Base-by-base conservation (phyloP, 1,140 invertebrate genomes). In the Goniozus legneri region DNA sequence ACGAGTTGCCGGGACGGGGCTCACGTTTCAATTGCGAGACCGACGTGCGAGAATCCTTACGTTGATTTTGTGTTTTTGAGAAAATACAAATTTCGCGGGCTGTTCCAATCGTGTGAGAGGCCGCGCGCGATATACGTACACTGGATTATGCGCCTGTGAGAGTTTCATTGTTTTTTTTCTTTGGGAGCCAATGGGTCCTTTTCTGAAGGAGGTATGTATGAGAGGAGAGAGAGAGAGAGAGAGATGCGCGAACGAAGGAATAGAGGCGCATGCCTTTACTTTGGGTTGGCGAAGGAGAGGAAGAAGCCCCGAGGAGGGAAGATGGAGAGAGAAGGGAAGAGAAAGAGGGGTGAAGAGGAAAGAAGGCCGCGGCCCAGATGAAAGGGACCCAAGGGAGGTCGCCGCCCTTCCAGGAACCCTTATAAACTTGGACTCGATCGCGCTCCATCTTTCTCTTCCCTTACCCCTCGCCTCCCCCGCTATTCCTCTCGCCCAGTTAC, bases 401-500 rank as follows among this genome's bases (percentile, higher is more conserved):
- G 70, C 67, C 67, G 67, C 66, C 70, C 69, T 75, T 73, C 71
- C 60, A 67, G 63, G 69, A 72, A 74, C 63, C 67, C 66, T 71
- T 69, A 65, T 66, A 72, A 75, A 75, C 71, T 69, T 62, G 68
- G 65, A 70, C 65, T 60, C 58, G 59, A 64, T 64, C 60, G 64
- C 44, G 52, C 35, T 48, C 49, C 54, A 47, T 42, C 51, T 56
- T 50, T 52, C 36, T 47, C 52, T 38, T 39, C 43, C 39, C n/a
- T n/a, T n/a, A n/a, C n/a, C n/a, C n/a, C n/a, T n/a, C n/a, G n/a
- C n/a, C n/a, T n/a, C n/a, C n/a, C n/a, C n/a, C n/a, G n/a, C n/a
- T n/a, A n/a, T n/a, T n/a, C n/a, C n/a, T n/a, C n/a, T n/a, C n/a
- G n/a, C n/a, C n/a, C n/a, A n/a, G n/a, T n/a, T n/a, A n/a, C n/a